A percentile compares a stretch with the other conserved stretches of the same genome.
Conservation (phyloP, 2,113 vertebrate species). For the Tyto alba region DNA sequence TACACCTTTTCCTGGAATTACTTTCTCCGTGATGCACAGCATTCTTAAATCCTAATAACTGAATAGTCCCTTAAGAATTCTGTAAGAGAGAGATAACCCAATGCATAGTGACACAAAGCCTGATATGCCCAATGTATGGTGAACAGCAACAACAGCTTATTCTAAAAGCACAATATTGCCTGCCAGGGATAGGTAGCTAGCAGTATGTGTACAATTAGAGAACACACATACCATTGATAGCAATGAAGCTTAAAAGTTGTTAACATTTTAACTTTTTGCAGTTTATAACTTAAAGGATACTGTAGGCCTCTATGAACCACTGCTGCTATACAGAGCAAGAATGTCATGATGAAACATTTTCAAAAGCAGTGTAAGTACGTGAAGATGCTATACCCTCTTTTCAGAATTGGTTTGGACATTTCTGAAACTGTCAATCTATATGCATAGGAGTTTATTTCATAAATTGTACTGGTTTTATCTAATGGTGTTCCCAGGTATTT, state of each 20-base stretch:
- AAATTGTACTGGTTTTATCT: neutral
- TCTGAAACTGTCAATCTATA: neutral
- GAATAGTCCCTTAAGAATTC: neutral
- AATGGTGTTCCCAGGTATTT: neutral
- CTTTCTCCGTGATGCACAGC: neutral
- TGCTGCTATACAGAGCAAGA: neutral
- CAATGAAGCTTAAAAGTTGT: neutral
- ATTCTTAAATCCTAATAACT: neutral
- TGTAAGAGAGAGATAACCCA: neutral
- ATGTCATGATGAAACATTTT: neutral
- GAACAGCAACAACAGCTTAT: neutral
- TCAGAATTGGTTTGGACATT: neutral
- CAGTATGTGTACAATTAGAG: neutral
- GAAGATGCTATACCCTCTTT: neutral
- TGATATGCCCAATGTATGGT: neutral
- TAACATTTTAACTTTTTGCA: neutral
- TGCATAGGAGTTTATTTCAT: neutral
- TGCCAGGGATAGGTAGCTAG: neutral
- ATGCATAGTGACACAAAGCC: neutral
- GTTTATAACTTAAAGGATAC: neutral
- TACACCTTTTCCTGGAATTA: neutral
- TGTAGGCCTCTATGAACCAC: neutral
- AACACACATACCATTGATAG: neutral
- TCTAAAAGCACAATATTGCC: neutral
- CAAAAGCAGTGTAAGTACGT: neutral